Base-by-base conservation (phyloP, 2,113 vertebrate genomes). In the Phodopus roborovskii region DNA sequence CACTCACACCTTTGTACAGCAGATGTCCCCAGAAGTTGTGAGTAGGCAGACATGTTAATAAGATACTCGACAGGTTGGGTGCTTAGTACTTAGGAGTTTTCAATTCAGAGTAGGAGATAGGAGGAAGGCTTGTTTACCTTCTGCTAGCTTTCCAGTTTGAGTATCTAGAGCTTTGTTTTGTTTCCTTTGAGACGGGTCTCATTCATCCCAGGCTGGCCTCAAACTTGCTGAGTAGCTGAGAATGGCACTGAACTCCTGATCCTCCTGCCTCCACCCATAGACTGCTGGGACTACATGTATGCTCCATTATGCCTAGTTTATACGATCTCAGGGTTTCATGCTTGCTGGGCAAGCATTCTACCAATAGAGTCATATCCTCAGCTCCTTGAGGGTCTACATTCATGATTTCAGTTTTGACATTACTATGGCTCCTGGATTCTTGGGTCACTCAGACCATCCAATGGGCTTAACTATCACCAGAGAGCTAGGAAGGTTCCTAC, bases 51-150 rank as follows among this genome's bases (percentile, higher is more conserved):
- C 17, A 1, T 71, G 53, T 81, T 56, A 90, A 75, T 82, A 58
- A 90, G 79, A 91, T 86, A 60, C 39, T 39, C 66, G 20, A n/a
- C 60, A 92, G 94, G 88, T 9, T 70, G 89, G 62, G 30, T 58
- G n/a, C 75, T 81, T 90, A 50, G 58, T 94, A 91, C 90, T 90
- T 19, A 26, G 50, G 89, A 84, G 28, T 53, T 82, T 91, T 30
- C 70, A 77, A n/a, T 45, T 68, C 28, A 90, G 53, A 26, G 42
- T 15, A 26, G 42, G 20, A 88, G 64, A 70, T 10, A 74, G 68
- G 87, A 64, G 48, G 56, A 66, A 68, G 45, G 60, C 93, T 95
- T 70, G 42, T n/a, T 94, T 93, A 66, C 64, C 70, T 64, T 75
- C 62, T 58, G 33, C 62, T 86, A 28, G 39, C 17, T 15, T 87